Conservation (phyloP, 2,113 vertebrate species). For the Corydoras maculifer region DNA sequence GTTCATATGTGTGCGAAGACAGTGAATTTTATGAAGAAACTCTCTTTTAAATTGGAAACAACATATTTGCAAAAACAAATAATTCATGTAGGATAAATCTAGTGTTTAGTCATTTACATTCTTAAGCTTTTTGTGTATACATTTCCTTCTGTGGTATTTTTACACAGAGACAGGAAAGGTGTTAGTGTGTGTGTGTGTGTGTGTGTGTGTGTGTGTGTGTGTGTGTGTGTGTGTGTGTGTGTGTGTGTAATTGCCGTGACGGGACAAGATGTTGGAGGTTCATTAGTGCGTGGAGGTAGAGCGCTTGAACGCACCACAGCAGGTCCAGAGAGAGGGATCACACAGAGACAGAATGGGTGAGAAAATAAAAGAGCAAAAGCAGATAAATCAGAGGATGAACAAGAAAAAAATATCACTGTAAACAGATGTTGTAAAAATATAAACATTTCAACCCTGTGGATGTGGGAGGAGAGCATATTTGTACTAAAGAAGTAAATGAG, state of each 20-base stretch:
- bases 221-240: slow-evolving; percentile 29
- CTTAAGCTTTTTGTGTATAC: slow-evolving; percentile 8
- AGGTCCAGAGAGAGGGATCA: slow-evolving; percentile 39
- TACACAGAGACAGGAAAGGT: slow-evolving; percentile 29
- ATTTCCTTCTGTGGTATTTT: slow-evolving; percentile 39
- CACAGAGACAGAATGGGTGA: slow-evolving; percentile 32
- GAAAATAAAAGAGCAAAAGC: slow-evolving; percentile 15
- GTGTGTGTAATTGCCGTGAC: slow-evolving; percentile 65
- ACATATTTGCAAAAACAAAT: too few species aligned
- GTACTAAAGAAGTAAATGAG: too few species aligned
- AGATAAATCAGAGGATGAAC: slow-evolving; percentile 13
- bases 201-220: slow-evolving; percentile 51
- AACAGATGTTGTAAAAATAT: neutral
- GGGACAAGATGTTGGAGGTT: slow-evolving; percentile 71
- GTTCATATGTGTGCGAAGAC: too few species aligned
- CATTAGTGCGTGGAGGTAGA: slow-evolving; percentile 60
- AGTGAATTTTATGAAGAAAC: too few species aligned
- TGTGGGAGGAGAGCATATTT: neutral
- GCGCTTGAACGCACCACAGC: slow-evolving; percentile 61
- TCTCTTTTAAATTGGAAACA: too few species aligned
- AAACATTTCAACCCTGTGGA: neutral
- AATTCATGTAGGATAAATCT: too few species aligned
- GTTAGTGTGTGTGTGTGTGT: slow-evolving; percentile 34
- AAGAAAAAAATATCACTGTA: slow-evolving; percentile 27
- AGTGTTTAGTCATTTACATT: too few species aligned